Conservation (phyloP, 30 jellyfish, hydroid and myxozoan genomes). For the Chrysaora quinquecirrha region DNA sequence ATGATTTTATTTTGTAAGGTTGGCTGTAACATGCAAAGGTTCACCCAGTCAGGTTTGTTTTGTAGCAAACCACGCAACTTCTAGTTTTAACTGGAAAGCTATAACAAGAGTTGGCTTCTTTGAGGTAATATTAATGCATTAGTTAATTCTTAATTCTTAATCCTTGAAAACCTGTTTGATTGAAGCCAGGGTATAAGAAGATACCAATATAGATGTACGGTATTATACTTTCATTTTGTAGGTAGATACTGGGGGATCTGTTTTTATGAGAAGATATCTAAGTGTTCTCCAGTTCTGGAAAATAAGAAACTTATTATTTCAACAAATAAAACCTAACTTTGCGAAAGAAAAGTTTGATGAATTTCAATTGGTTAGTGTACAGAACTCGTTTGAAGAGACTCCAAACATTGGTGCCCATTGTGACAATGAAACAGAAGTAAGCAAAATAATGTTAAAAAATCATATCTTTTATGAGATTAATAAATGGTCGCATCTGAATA, state of each 20-base stretch:
- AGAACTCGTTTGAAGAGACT: not conserved
- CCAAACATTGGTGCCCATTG: not conserved
- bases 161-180: no score
- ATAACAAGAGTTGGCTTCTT: slow-evolving; percentile 23
- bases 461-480: no score
- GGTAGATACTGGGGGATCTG: slow-evolving; percentile 18
- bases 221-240: not conserved
- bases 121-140: no score
- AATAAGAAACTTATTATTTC: slow-evolving; percentile 21
- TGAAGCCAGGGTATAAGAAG: no score
- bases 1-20: not conserved
- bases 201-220: no score
- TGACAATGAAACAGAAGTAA: not conserved
- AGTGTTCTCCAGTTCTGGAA: slow-evolving; percentile 55
- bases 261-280: slow-evolving; percentile 11
- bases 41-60: slow-evolving; percentile 18
- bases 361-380: slow-evolving; percentile 26
- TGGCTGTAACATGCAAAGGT: slow-evolving; percentile 18
- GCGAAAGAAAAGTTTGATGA: slow-evolving; percentile 22
- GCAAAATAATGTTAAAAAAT: no score
- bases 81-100: slow-evolving; percentile 25
- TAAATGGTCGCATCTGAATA: no score
- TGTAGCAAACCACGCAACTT: not conserved
- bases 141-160: no score
- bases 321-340: not conserved